A percentile compares a stretch with the other conserved stretches of the same genome.
Conservation (phyloP, 1,140 invertebrate species). For the Drosophila virilis region DNA sequence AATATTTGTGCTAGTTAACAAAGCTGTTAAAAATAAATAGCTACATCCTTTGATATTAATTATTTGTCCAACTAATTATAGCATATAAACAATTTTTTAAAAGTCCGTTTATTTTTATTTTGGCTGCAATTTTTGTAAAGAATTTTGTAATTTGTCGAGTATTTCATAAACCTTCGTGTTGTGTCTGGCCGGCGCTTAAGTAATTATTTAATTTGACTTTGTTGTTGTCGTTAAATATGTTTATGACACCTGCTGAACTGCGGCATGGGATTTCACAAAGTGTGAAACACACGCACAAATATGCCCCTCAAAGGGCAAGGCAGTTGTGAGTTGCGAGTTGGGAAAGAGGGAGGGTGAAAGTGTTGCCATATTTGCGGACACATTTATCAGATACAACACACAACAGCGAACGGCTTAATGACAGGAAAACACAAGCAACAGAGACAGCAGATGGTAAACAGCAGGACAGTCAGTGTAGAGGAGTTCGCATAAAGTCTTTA, state of each 20-base stretch:
- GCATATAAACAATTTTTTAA: too few species aligned
- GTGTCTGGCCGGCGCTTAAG: slow-evolving; percentile 7
- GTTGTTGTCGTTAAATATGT: slow-evolving; percentile 25
- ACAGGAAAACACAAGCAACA: slow-evolving; percentile 25
- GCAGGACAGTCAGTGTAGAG: too few species aligned
- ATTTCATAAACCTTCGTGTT: background rate
- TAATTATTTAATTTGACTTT: slow-evolving; percentile 40
- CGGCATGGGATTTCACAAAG: slow-evolving; percentile 23
- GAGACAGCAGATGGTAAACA: background rate
- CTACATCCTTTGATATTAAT: too few species aligned
- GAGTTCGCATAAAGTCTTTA: too few species aligned
- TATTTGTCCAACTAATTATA: too few species aligned
- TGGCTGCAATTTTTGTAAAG: background rate
- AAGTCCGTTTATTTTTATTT: too few species aligned
- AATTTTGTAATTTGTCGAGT: slow-evolving; percentile 17
- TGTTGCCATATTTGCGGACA: slow-evolving; percentile 31
- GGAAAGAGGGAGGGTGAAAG: slow-evolving; percentile 1
- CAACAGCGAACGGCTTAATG: slow-evolving; percentile 11
- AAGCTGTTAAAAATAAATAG: too few species aligned
- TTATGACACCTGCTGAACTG: slow-evolving; percentile 38
- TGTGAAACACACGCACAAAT: slow-evolving; percentile 6
- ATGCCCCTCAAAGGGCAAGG: too few species aligned
- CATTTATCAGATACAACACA: slow-evolving; percentile 32
- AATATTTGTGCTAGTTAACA: too few species aligned
- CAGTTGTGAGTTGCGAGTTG: too few species aligned